A percentile compares a stretch with the other conserved stretches of the same genome.
Conservation (phyloP, 2,888 invertebrate species). For the Eurytoma californica region DNA sequence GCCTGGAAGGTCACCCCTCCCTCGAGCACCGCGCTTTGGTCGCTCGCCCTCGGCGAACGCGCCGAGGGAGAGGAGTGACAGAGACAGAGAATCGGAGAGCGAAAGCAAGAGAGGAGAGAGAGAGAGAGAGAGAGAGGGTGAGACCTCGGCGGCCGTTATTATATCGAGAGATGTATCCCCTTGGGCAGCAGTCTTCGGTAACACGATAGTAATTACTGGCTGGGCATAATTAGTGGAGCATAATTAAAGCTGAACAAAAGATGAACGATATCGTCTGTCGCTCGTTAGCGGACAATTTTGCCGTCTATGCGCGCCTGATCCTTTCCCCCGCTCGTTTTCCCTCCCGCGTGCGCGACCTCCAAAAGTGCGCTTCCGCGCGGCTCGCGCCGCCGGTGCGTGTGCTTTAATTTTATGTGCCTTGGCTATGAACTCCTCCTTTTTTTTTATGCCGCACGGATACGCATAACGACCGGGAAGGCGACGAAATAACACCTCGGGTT, state of each 20-base stretch:
- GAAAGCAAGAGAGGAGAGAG: not conserved
- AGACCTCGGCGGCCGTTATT: conserved; percentile 40
- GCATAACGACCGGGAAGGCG: too few species aligned
- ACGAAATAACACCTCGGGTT: too few species aligned
- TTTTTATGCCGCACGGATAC: too few species aligned
- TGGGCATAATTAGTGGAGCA: conserved; percentile 70
- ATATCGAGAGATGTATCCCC: conserved; percentile 67
- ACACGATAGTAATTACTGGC: conserved; percentile 71
- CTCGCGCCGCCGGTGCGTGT: too few species aligned
- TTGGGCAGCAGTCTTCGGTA: conserved; percentile 68
- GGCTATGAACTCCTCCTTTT: not conserved
- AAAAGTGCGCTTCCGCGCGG: not conserved
- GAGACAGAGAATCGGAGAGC: not conserved
- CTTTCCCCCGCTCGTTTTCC: not conserved
- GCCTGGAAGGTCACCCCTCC: not conserved
- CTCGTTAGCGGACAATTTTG: conserved; percentile 70
- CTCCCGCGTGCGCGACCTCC: not conserved
- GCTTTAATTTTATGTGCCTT: not conserved
- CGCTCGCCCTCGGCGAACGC: not conserved
- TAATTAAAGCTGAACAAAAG: conserved; percentile 71
- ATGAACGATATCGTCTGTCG: conserved; percentile 72
- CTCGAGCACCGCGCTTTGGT: not conserved
- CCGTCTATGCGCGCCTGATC: conserved; percentile 36
- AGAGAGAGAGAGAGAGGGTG: not conserved
- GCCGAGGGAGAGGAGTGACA: too few species aligned